These are phyloP conservation scores for Archaeoteleia sp. DNA, from an alignment of 2,888 invertebrate genomes.

Conservation along the genomic window DNA sequence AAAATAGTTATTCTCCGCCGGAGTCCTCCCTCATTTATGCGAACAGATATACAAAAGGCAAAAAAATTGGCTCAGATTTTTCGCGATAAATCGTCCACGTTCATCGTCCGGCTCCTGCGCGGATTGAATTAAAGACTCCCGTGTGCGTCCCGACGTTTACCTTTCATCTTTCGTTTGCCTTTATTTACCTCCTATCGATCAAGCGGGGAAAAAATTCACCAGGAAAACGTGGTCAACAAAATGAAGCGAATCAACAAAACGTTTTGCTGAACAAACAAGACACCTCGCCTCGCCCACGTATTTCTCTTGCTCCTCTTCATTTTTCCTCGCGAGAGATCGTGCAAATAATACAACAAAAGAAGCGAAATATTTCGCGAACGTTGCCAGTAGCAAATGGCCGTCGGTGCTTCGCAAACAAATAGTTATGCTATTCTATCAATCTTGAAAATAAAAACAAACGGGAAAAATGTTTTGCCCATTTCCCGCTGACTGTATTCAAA, in stretches of 20 bases:
- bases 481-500: no score
- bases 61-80: background rate
- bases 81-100: background rate
- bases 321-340: conserved; percentile 27
- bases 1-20: conserved; percentile 36
- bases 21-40: background rate
- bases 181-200: conserved; percentile 38
- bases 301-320: conserved; percentile 26
- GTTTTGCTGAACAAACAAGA: conserved; percentile 44
- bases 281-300: conserved; percentile 34
- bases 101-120: background rate
- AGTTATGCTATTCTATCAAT: conserved; percentile 28
- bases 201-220: conserved; percentile 24
- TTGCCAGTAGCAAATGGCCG: conserved; percentile 27
- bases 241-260: conserved; percentile 46
- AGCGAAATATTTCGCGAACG: conserved; percentile 30
- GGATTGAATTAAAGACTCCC: conserved; percentile 24
- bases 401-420: conserved; percentile 40
- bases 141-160: conserved; percentile 12
- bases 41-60: background rate
- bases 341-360: conserved; percentile 31
- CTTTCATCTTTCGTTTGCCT: conserved; percentile 25
- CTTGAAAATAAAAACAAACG: conserved; percentile 18
- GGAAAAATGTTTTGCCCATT: conserved; percentile 1
- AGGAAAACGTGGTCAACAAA: conserved; percentile 38